A percentile compares a stretch with the other conserved stretches of the same genome.
phyloP scores from a whole-genome alignment of 2,888 invertebrate genomes.

The Ceraclea dissimilis region DNA sequence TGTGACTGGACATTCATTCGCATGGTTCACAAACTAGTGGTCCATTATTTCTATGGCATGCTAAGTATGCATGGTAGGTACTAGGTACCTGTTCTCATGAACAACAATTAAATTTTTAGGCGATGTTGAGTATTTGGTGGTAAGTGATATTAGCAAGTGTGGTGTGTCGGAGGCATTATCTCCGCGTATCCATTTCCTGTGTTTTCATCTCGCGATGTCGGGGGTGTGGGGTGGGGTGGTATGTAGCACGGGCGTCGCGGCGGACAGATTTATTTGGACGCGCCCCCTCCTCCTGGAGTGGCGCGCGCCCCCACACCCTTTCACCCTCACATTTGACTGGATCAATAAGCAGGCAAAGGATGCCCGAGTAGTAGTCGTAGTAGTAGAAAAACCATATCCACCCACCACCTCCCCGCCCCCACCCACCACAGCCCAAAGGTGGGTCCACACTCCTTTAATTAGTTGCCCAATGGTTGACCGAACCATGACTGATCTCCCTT shows the following conservation, averaged over 20 bases:
- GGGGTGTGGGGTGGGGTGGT: conserved; percentile 28
- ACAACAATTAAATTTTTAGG: no score
- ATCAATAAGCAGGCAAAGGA: conserved; percentile 56
- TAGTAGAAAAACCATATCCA: conserved; percentile 49
- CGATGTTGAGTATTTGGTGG: no score
- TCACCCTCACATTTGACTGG: conserved; percentile 55
- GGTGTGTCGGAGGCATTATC: conserved; percentile 25
- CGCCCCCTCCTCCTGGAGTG: conserved; percentile 32
- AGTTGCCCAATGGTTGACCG: conserved; percentile 21
- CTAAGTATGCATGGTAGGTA: no score
- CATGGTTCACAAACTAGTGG: no score
- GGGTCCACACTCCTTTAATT: conserved; percentile 30
- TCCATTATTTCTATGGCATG: no score
- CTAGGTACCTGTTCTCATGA: no score
- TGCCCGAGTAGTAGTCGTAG: conserved; percentile 43
- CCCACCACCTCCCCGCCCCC: conserved; percentile 26
- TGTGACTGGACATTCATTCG: no score
- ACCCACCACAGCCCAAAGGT: conserved; percentile 40
- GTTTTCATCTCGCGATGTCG: conserved; percentile 25
- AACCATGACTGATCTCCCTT: conserved; percentile 16
- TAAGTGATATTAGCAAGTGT: not conserved
- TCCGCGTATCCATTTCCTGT: conserved; percentile 26
- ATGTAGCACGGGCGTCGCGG: conserved; percentile 38
- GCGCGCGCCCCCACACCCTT: conserved; percentile 30
- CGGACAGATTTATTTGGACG: conserved; percentile 54